phyloP scores from a whole-genome alignment of 2,113 vertebrate species.

The Phyllopteryx taeniolatus region DNA sequence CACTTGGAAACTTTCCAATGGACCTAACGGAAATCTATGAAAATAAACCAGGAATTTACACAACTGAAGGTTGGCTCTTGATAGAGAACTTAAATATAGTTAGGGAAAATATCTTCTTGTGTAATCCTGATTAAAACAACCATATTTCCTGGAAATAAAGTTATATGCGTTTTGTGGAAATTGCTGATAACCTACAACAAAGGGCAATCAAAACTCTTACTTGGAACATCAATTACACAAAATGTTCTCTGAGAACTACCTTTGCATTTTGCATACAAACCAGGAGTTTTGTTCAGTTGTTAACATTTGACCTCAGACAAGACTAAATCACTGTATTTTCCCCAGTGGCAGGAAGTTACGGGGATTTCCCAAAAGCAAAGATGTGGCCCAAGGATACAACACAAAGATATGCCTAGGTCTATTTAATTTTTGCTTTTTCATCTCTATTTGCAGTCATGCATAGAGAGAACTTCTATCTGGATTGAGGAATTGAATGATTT shows the following conservation, averaged over 20 bases:
- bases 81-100: neutral
- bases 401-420: constrained; percentile 6
- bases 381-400: constrained; percentile 38
- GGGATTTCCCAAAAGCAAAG: constrained; percentile 53
- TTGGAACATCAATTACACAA: neutral
- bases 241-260: constrained; percentile 15
- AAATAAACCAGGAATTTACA: neutral
- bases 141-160: too few relatives aligned
- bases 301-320: constrained; percentile 54
- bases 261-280: constrained; percentile 39
- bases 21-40: neutral
- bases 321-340: constrained; percentile 51
- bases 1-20: neutral
- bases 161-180: neutral
- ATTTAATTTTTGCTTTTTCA: constrained; percentile 9
- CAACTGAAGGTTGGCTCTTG: neutral
- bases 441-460: constrained; percentile 5
- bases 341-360: constrained; percentile 42
- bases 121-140: too few relatives aligned
- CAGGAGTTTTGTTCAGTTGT: constrained; percentile 57
- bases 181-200: neutral
- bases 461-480: constrained; percentile 1
- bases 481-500: neutral
- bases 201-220: neutral
- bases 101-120: too few relatives aligned